These are phyloP conservation scores for Squalus acanthias DNA, from an alignment of 2,797 vertebrate species.

Conservation along the genomic window DNA sequence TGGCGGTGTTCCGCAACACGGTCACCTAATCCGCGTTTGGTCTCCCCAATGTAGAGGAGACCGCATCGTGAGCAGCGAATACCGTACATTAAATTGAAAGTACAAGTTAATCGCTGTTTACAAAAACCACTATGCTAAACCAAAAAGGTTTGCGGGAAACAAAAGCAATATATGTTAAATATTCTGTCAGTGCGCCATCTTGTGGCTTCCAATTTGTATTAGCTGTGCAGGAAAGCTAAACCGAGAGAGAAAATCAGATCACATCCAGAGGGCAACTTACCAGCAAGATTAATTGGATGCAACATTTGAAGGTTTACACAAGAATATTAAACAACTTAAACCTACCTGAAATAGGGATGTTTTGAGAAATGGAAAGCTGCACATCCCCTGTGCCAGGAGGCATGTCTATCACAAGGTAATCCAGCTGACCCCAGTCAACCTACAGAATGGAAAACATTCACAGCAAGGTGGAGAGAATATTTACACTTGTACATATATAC, in stretches of 20 bases:
- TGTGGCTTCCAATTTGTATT: background rate
- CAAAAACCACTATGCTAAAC: background rate
- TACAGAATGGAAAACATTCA: slow-evolving; percentile 50
- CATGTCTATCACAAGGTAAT: slow-evolving; percentile 93
- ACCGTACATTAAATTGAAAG: too few species aligned
- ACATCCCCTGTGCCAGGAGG: slow-evolving; percentile 95
- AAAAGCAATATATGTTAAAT: background rate
- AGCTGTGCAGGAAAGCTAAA: too few species aligned
- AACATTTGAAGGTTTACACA: background rate
- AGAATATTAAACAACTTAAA: slow-evolving; percentile 1
- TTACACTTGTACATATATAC: background rate
- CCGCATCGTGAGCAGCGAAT: too few species aligned
- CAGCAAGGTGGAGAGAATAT: background rate
- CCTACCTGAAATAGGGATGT: slow-evolving; percentile 81
- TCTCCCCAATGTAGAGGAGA: too few species aligned
- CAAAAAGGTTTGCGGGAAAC: background rate
- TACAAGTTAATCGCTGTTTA: too few species aligned
- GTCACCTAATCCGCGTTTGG: too few species aligned
- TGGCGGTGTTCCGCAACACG: too few species aligned
- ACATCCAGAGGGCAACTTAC: background rate
- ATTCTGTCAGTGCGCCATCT: background rate
- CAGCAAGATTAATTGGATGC: background rate
- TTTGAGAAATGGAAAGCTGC: slow-evolving; percentile 87
- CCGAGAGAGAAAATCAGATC: background rate
- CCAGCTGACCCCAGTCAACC: slow-evolving; percentile 89